These are phyloP conservation scores for Urocyon cinereoargenteus DNA, from an alignment of 2,797 vertebrate genomes.

Conservation along the genomic window DNA sequence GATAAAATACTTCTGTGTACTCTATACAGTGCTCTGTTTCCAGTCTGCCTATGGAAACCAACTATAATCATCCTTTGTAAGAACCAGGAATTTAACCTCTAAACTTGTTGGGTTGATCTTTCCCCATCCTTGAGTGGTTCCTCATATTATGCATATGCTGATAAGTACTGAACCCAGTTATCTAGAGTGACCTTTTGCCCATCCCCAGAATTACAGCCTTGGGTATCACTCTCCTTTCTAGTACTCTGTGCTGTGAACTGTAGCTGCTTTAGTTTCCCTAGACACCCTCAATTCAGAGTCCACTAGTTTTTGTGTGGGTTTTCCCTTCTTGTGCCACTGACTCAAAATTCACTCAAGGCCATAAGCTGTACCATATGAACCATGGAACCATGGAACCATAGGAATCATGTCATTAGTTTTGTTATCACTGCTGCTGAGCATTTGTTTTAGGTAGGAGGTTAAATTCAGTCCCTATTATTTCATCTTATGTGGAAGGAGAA, in stretches of 20 bases:
- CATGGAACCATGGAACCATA: no score
- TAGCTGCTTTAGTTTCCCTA: not conserved
- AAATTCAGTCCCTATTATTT: not conserved
- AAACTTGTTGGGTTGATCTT: not conserved
- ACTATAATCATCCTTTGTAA: not conserved
- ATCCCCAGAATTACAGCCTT: not conserved
- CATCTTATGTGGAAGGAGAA: not conserved
- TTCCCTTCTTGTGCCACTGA: not conserved
- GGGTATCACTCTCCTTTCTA: not conserved
- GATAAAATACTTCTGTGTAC: not conserved
- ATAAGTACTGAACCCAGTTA: not conserved
- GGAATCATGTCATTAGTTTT: rapidly evolving
- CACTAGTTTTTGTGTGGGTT: not conserved
- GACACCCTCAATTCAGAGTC: not conserved
- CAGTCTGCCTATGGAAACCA: not conserved
- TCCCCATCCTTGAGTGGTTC: not conserved
- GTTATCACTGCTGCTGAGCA: not conserved
- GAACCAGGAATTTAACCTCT: not conserved
- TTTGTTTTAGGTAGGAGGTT: not conserved
- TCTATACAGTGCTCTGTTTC: rapidly evolving
- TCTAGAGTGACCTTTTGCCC: not conserved
- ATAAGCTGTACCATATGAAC: not conserved
- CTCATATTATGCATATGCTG: not conserved
- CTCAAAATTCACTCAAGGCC: not conserved
- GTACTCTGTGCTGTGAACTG: not conserved